Evolutionary conservation across 2,797 vertebrate species (phyloP).

Genomic region (Poecilia velifera): DNA sequence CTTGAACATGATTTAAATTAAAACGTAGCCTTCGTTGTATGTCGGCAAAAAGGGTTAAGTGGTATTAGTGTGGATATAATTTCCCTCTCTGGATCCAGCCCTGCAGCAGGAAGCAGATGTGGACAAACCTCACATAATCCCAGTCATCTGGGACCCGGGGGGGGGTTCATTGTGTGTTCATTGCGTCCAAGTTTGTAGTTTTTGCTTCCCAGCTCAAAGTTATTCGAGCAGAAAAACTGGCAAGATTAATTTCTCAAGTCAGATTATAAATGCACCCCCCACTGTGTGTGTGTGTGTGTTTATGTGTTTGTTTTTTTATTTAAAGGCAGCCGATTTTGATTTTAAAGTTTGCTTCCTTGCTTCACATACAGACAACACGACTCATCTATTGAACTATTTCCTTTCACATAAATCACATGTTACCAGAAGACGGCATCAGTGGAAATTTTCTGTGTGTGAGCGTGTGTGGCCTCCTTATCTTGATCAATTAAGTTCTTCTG

Average conservation of each 20-base stretch:
- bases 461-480: slow-evolving; percentile 41
- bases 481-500: slow-evolving; percentile 44
- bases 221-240: slow-evolving; percentile 19
- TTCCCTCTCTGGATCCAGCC: slow-evolving; percentile 48
- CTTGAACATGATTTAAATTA: slow-evolving; percentile 2
- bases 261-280: background rate
- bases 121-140: slow-evolving; percentile 62
- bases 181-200: slow-evolving; percentile 30
- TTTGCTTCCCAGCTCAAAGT: slow-evolving; percentile 46
- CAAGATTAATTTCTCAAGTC: slow-evolving; percentile 8
- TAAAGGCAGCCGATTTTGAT: background rate
- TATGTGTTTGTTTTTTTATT: background rate
- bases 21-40: background rate
- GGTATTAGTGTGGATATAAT: slow-evolving; percentile 31
- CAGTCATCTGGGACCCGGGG: slow-evolving; percentile 56
- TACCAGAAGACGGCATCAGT: slow-evolving; percentile 7
- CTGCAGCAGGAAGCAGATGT: slow-evolving; percentile 72
- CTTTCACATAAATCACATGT: slow-evolving; percentile 27
- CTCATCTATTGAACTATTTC: slow-evolving; percentile 26
- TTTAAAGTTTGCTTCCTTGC: background rate
- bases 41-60: slow-evolving; percentile 4
- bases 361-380: background rate
- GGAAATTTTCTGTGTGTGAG: slow-evolving; percentile 37
- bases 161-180: slow-evolving; percentile 39
- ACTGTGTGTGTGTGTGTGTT: too few relatives aligned